Base-by-base conservation (phyloP, 2,888 invertebrate genomes). In the Morpho achilles region DNA sequence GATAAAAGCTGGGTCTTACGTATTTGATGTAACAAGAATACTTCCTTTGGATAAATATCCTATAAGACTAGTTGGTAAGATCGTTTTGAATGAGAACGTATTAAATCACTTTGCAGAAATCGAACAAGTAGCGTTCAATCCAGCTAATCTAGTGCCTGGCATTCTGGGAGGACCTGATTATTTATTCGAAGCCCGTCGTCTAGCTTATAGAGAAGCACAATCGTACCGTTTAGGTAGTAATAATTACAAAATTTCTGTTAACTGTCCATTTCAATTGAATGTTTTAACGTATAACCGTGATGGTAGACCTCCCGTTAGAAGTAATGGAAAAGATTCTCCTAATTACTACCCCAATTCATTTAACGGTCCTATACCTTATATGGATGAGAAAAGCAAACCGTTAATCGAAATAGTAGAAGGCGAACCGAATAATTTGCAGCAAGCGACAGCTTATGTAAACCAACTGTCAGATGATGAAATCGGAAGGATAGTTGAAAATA, bases 291-390 rank as follows among this genome's bases (percentile, higher is more conserved):
- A 96, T 77, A 97, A 98, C 83, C 93, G 99, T 45, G 98, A 99
- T 80, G 99, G 98, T 0, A 10, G 6, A n/a, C 93, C 94, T 3
- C 95, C 95, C 92, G 91, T 92, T 46, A 91, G 94, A 9, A 84
- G 93, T 69, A 98, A 97, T 80, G 97, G 97, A 84, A 94, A 93
- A 7, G 96, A 95, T 22, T 95, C 96, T 5, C 98, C 99, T 6
- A 99, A 99, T 84, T 99, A 99, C 81, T 97, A 94, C 91, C 99
- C 99, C 0, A 99, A 99, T 90, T 98, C 98, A 65, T 99, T 98
- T 87, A 92, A 93, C 61, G 99, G 98, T 0, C 98, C 98, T 74
- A 96, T 98, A 65, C 96, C 98, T 79, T 96, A 97, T 0, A 98
- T 97, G 77, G 98, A 98, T 80, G 92, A 97, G 65, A 98, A 98